These are phyloP conservation scores for Oligia strigilis DNA, from an alignment of 2,888 invertebrate genomes.

Conservation along the genomic window DNA sequence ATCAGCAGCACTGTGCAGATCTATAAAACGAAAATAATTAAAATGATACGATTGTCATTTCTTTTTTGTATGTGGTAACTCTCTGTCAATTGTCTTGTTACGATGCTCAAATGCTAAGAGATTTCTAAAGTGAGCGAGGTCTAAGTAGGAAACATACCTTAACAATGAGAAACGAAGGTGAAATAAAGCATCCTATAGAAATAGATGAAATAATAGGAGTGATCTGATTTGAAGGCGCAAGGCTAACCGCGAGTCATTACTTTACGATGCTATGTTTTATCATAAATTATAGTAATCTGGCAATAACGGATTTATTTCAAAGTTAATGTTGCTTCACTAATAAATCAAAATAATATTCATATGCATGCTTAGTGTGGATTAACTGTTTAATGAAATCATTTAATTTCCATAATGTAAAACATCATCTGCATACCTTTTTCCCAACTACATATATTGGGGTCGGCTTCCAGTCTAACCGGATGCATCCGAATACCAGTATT, in stretches of 20 bases:
- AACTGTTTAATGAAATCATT: slow-evolving; percentile 16
- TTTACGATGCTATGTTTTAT: slow-evolving; percentile 35
- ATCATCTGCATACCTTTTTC: not conserved
- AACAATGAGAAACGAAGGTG: not conserved
- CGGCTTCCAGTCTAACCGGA: not conserved
- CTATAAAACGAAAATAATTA: slow-evolving; percentile 57
- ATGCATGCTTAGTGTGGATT: not conserved
- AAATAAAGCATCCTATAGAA: slow-evolving; percentile 3
- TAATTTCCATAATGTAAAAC: slow-evolving; percentile 7
- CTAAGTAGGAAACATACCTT: not conserved
- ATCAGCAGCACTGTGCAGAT: slow-evolving; percentile 73
- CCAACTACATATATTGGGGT: not conserved
- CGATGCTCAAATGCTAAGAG: not conserved
- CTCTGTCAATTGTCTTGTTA: not conserved
- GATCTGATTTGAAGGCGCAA: not conserved
- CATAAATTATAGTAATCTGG: slow-evolving; percentile 52
- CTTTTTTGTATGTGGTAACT: not conserved
- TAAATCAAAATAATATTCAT: slow-evolving; percentile 52
- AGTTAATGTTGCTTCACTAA: slow-evolving; percentile 42
- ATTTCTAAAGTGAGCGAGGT: not conserved
- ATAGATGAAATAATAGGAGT: not conserved
- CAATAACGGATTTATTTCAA: slow-evolving; percentile 45
- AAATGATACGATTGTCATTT: not conserved
- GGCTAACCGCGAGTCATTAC: not conserved
- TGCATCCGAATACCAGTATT: not conserved